Conservation (phyloP, 2,797 vertebrate species). For the Halcyon smyrnensis region DNA sequence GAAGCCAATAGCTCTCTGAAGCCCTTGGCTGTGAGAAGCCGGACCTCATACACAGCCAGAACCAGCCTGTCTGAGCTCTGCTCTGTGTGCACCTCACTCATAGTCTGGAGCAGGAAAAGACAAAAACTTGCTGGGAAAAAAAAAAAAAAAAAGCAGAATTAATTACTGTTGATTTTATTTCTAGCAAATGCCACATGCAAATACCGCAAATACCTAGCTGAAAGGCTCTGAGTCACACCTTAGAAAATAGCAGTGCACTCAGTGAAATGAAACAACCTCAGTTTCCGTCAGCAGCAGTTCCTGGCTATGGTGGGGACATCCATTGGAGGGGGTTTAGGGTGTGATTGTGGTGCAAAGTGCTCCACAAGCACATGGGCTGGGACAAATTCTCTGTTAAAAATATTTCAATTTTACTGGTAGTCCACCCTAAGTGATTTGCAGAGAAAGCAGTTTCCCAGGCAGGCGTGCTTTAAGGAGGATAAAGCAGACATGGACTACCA, state of each 20-base stretch:
- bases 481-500: not conserved
- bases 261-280: not conserved
- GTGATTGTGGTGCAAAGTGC: not conserved
- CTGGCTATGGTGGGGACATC: not conserved
- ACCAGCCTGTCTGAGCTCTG: not conserved
- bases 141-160: not conserved
- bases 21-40: not conserved
- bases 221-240: not conserved
- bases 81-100: not conserved
- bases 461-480: not conserved
- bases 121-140: not conserved
- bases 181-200: not conserved
- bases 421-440: not conserved
- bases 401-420: not conserved
- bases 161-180: not conserved
- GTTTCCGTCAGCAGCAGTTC: not conserved
- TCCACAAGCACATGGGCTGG: not conserved
- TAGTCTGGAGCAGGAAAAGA: not conserved
- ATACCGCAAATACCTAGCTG: not conserved
- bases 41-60: not conserved
- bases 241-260: not conserved
- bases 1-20: not conserved
- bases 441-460: not conserved
- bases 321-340: not conserved
- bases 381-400: not conserved